Percentiles rank a stretch among this genome's conserved stretches.
Evolutionary conservation across 2,113 vertebrate species (phyloP).

Genomic region (Pandion haliaetus): DNA sequence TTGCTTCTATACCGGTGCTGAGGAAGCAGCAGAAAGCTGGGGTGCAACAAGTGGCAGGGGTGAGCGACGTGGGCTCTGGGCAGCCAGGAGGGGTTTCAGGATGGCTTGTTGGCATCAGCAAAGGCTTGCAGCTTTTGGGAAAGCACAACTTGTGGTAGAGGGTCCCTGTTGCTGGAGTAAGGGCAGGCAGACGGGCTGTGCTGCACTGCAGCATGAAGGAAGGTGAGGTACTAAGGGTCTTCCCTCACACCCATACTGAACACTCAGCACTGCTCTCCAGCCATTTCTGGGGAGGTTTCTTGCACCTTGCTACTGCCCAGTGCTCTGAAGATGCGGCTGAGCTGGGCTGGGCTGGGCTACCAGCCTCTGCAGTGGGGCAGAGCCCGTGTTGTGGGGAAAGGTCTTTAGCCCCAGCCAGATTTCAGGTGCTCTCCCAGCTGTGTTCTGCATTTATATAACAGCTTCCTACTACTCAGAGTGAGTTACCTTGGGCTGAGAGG

Average conservation of each 20-base stretch:
- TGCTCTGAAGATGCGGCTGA: background rate
- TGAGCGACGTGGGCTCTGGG: background rate
- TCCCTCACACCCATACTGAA: background rate
- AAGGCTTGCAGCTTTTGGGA: background rate
- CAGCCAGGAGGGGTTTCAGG: background rate
- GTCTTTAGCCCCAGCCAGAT: background rate
- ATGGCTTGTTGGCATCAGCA: background rate
- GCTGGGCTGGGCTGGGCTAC: background rate
- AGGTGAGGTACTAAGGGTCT: background rate
- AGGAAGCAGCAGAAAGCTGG: background rate
- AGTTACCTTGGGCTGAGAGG: background rate
- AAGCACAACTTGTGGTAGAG: background rate
- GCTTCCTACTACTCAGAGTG: background rate
- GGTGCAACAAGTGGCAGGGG: fast-evolving
- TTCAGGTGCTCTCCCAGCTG: background rate
- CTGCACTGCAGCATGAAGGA: background rate
- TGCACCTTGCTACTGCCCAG: background rate
- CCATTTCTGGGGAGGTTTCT: background rate
- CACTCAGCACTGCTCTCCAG: fast-evolving
- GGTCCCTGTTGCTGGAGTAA: background rate
- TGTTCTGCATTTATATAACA: background rate
- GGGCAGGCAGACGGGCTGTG: background rate
- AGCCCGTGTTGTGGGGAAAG: background rate
- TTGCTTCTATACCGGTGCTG: background rate
- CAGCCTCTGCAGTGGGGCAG: background rate